A percentile compares a stretch with the other conserved stretches of the same genome.
These are phyloP conservation scores for Lycia hirtaria DNA, from an alignment of 2,888 invertebrate genomes.

Conservation along the genomic window DNA sequence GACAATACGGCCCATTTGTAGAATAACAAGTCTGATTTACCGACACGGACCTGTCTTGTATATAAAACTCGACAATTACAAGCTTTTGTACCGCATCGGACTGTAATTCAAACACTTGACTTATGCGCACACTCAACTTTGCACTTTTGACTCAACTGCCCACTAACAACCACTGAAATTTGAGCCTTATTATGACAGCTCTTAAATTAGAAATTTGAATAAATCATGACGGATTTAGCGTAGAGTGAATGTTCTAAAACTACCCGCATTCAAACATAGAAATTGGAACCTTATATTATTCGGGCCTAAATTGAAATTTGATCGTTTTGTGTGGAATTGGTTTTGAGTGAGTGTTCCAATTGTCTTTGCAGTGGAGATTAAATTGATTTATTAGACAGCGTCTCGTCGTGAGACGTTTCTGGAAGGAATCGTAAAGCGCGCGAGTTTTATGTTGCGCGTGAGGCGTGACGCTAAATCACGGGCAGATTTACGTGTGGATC, in stretches of 20 bases:
- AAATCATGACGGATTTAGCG: not conserved
- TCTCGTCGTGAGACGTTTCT: slow-evolving; percentile 68
- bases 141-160: slow-evolving; percentile 45
- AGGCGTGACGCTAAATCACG: slow-evolving; percentile 72
- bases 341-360: slow-evolving; percentile 58
- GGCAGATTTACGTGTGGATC: slow-evolving; percentile 61
- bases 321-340: slow-evolving; percentile 25
- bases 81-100: slow-evolving; percentile 69
- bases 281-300: slow-evolving; percentile 4
- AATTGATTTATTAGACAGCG: slow-evolving; percentile 78
- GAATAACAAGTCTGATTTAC: slow-evolving; percentile 68
- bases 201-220: slow-evolving; percentile 4
- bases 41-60: slow-evolving; percentile 50
- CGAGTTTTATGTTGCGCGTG: slow-evolving; percentile 55
- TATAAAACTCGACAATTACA: slow-evolving; percentile 77
- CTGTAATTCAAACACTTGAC: slow-evolving; percentile 67
- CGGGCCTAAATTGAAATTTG: not conserved
- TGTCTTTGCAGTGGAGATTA: slow-evolving; percentile 75
- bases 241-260: not conserved
- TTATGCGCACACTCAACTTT: slow-evolving; percentile 63
- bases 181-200: slow-evolving; percentile 20
- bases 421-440: slow-evolving; percentile 72
- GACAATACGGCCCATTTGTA: slow-evolving; percentile 58
- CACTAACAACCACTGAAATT: slow-evolving; percentile 29
- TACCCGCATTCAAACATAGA: not conserved